phyloP scores from a whole-genome alignment of 2,113 vertebrate genomes.

The Equus przewalskii region DNA sequence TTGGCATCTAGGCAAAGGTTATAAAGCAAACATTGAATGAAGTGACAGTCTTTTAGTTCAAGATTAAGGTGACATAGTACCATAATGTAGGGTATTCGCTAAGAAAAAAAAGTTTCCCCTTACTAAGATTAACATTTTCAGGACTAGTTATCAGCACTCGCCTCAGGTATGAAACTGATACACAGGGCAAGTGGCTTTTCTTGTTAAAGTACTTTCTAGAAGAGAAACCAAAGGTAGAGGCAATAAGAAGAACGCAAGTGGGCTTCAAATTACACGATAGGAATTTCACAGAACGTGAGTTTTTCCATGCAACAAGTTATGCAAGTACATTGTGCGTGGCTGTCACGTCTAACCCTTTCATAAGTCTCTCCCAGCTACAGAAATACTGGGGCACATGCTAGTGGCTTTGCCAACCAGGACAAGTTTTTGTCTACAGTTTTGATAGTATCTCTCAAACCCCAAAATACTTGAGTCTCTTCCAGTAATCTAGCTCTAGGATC shows the following conservation, averaged over 20 bases:
- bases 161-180: background rate
- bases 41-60: background rate
- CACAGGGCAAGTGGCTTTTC: background rate
- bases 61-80: background rate
- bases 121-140: background rate
- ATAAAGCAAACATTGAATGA: background rate
- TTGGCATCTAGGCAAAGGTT: background rate
- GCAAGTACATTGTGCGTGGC: background rate
- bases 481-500: background rate
- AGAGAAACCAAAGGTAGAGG: background rate
- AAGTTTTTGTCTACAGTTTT: background rate
- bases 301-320: background rate
- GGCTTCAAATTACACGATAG: background rate
- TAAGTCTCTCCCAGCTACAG: background rate
- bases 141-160: background rate
- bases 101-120: background rate
- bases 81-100: background rate
- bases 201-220: background rate
- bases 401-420: background rate
- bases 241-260: background rate
- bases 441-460: background rate
- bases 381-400: background rate
- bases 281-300: background rate
- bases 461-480: background rate
- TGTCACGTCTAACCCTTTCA: background rate